Evolutionary conservation across 2,113 vertebrate genomes (phyloP).

Genomic region (Tachysurus vachellii): DNA sequence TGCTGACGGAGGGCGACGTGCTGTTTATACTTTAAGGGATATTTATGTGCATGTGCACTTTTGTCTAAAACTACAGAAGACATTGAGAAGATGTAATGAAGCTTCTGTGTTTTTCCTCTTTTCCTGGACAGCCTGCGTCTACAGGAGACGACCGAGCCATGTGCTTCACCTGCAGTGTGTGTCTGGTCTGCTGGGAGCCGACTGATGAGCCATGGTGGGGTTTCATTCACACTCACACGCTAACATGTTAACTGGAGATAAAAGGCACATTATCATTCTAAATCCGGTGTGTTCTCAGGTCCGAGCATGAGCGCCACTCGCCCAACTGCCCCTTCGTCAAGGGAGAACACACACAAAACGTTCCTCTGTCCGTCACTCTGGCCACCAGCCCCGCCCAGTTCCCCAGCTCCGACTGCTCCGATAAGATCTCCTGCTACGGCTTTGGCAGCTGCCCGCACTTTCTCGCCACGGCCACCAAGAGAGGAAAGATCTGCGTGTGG

Average conservation of each 20-base stretch:
- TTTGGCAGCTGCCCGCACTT: constrained; percentile 98
- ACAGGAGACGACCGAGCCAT: constrained; percentile 98
- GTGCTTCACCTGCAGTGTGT: constrained; percentile 99
- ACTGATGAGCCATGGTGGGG: constrained; percentile 98
- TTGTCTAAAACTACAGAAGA: background rate
- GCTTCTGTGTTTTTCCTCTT: background rate
- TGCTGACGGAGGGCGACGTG: background rate
- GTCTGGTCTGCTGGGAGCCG: constrained; percentile 98
- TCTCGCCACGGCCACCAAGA: constrained; percentile 93
- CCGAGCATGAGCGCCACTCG: constrained; percentile 98
- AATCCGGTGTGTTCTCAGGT: constrained; percentile 73
- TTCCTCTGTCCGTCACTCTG: constrained; percentile 94
- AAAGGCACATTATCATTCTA: background rate
- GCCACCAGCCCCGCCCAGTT: constrained; percentile 97
- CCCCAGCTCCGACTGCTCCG: constrained; percentile 88
- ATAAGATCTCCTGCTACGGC: constrained; percentile 95
- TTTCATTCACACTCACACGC: background rate
- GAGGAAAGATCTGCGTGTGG: constrained; percentile 98
- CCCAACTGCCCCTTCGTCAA: constrained; percentile 99
- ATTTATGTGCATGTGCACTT: background rate
- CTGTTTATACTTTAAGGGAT: background rate
- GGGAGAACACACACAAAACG: constrained; percentile 98
- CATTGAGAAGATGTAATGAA: background rate
- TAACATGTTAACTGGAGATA: background rate
- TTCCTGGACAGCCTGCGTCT: constrained; percentile 84